Base-by-base conservation (phyloP, 2,113 vertebrate species). In the Cynocephalus volans region DNA sequence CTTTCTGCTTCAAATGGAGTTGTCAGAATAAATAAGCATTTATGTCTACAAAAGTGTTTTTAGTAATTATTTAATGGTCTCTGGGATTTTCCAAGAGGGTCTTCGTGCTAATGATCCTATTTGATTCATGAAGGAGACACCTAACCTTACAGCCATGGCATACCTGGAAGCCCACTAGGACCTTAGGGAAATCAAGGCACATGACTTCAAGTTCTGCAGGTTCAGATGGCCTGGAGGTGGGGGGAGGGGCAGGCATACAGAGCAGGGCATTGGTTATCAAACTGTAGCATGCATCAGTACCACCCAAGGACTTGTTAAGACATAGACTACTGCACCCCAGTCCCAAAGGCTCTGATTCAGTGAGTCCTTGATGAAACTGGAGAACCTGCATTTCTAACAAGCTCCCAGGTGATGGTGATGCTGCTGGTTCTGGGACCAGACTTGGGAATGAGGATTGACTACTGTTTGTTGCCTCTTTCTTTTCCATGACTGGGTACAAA, bases 1-100 rank as follows among this genome's bases (percentile, higher is more conserved):
- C 19, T 81, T 73, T 82, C 76, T 54, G 76, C 52, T 92, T 95
- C 62, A 36, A 77, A 80, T 26, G 23, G 23, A 24, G 24, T 58
- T 62, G 14, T 73, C 45, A 80, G 54, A 58, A 18, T 41, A 81
- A 62, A 45, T 67, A 75, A 69, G 6, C 23, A 90, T 33, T 54
- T 21, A 33, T 8, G 21, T 28, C 23, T 52, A 19, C 21, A 54
- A 33, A 65, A 31, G 10, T n/a, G 17, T 67, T 92, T 88, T 95
- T n/a, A 75, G 17, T 52, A 60, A 73, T 83, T 65, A 48, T 33
- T 79, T 48, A 86, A 64, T 31, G 14, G 19, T 73, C 23, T 56
- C 11, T 41, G 41, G 17, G 6, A n/a, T 60, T 84, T 77, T 54
- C n/a, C 28, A 83, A 84, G 60, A 69, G 17, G 8, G 7, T 6